Evolutionary conservation across 2,888 invertebrate species (phyloP), one percentile per base, ranked within the genome.

Genomic region (Hecatera dysodea): DNA sequence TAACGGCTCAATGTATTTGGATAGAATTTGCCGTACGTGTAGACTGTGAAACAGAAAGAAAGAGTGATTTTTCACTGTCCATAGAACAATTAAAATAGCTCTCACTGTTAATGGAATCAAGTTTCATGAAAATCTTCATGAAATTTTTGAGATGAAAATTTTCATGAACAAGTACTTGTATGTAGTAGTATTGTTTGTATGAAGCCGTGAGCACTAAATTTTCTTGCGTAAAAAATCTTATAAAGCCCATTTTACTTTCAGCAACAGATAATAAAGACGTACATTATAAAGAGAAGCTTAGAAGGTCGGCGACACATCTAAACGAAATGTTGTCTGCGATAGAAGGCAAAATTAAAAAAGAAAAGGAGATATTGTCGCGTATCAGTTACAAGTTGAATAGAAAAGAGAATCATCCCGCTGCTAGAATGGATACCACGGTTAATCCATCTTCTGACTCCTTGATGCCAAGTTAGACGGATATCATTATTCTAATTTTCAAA

Each of bases 311-410:
- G 42, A 44, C 33, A 15, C 50, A 73, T 27, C 17, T 70, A 8
- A 42, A 50, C 4, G 15, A 52, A 15, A 36, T 52, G 27, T 73
- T 70, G 33, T 15, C 19, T 27, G 42, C 15, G 8, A 60, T 70
- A n/a, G 62, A 60, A 19, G 19, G 2, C 42, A 70, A 70, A 52
- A 36, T 70, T 44, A 62, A 62, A 11, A 22, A 73, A 3, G 70
- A 70, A 42, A 73, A n/a, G 62, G 52, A 11, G 19, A 22, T 36
- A 1, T 27, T 70, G 5, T 73, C 74, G 12, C 33, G 52, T 27
- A 27, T 73, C 15, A 17, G 27, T 19, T 8, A 27, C 15, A 22
- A 61, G 15, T 36, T 70, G 2, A 27, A 73, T 15, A 17, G 15
- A n/a, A 36, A 19, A 70, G 1, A 15, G 0, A 2, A 27, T 12